Conservation (phyloP, 2,888 invertebrate genomes). For the Parnassius smintheus region DNA sequence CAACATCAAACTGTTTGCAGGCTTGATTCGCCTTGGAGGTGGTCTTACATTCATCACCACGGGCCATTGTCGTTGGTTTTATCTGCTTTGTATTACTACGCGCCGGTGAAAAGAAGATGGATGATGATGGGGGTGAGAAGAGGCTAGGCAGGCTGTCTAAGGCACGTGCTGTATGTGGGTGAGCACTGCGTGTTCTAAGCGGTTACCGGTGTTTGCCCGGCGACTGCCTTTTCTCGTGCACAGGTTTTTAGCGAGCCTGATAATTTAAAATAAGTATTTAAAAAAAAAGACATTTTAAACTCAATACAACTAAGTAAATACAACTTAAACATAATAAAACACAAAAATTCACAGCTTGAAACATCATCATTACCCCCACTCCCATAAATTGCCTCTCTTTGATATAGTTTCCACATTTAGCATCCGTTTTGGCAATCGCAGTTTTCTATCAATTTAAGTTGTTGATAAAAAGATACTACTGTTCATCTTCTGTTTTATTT, state of each 20-base stretch:
- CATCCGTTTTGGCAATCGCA: too few species aligned
- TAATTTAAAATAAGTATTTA: slow-evolving; percentile 39
- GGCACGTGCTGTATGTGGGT: slow-evolving; percentile 93
- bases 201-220: slow-evolving; percentile 91
- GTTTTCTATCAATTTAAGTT: too few species aligned
- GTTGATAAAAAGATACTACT: too few species aligned
- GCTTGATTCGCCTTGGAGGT: slow-evolving; percentile 66
- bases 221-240: slow-evolving; percentile 91
- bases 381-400: too few species aligned
- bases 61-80: slow-evolving; percentile 65
- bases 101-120: slow-evolving; percentile 52
- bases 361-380: too few species aligned
- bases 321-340: too few species aligned
- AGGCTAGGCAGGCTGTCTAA: slow-evolving; percentile 69
- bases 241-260: slow-evolving; percentile 90
- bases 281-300: too few species aligned
- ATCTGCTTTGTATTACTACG: slow-evolving; percentile 41
- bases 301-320: too few species aligned
- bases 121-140: slow-evolving; percentile 52
- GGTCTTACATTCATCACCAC: slow-evolving; percentile 76
- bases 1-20: slow-evolving; percentile 65
- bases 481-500: too few species aligned
- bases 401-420: too few species aligned
- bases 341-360: too few species aligned
- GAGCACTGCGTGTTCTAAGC: slow-evolving; percentile 90